Conservation (phyloP, 1,140 invertebrate species). For the Harlomillsia oculata region DNA sequence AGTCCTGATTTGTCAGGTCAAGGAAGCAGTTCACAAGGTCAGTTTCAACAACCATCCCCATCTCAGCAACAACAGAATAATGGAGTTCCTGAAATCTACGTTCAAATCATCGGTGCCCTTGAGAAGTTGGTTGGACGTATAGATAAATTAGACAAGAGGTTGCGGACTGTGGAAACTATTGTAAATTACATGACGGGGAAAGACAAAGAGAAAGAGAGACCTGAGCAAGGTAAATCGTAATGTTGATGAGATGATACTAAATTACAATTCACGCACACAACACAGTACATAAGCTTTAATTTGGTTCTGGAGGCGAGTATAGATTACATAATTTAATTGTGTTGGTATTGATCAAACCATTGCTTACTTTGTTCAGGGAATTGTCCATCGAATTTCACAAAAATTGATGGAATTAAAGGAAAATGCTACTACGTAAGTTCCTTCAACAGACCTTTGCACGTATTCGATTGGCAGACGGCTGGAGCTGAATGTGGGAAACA, state of each 20-base stretch:
- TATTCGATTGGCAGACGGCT: constrained; percentile 32
- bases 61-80: background rate
- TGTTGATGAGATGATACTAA: no score
- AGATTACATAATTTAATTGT: no score
- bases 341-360: no score
- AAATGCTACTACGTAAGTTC: constrained; percentile 33
- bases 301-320: no score
- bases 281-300: no score
- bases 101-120: constrained; percentile 30
- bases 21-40: background rate
- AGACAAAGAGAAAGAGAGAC: constrained; percentile 6
- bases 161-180: constrained; percentile 30
- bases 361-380: constrained; percentile 21
- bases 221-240: constrained; percentile 11
- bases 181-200: constrained; percentile 27
- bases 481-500: constrained; percentile 23
- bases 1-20: constrained; percentile 9
- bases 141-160: constrained; percentile 28
- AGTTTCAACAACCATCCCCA: background rate
- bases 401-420: constrained; percentile 31
- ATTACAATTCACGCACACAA: no score
- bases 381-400: constrained; percentile 29
- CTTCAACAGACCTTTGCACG: background rate
- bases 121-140: constrained; percentile 31
- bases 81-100: constrained; percentile 2